These are phyloP conservation scores for Zeuzera pyrina DNA, from an alignment of 2,888 invertebrate genomes.

Conservation along the genomic window DNA sequence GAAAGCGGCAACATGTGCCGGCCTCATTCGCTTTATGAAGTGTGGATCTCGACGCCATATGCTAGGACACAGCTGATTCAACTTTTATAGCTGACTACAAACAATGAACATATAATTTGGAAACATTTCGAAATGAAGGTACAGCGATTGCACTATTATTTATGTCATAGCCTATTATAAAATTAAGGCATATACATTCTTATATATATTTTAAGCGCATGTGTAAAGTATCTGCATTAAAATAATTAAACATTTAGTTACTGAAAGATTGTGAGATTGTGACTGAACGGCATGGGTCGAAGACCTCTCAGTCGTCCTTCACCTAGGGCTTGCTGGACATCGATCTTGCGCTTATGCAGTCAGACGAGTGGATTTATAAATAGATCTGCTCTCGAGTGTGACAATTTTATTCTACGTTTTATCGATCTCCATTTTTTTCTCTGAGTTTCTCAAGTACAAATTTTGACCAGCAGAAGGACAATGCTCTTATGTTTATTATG, in stretches of 20 bases:
- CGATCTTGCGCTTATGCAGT: constrained; percentile 51
- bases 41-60: constrained; percentile 64
- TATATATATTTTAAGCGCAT: too few relatives aligned
- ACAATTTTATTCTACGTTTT: constrained; percentile 20
- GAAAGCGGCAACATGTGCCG: constrained; percentile 68
- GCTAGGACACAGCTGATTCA: constrained; percentile 50
- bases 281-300: constrained; percentile 46
- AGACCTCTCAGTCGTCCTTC: constrained; percentile 60
- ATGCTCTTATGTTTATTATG: constrained; percentile 47
- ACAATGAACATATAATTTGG: neutral
- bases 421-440: neutral
- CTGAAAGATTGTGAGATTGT: too few relatives aligned
- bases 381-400: constrained; percentile 32
- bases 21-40: constrained; percentile 63
- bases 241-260: too few relatives aligned
- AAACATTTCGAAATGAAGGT: neutral
- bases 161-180: too few relatives aligned
- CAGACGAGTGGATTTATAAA: constrained; percentile 62
- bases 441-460: too few relatives aligned
- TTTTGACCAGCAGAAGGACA: too few relatives aligned
- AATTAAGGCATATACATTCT: too few relatives aligned
- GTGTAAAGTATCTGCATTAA: too few relatives aligned
- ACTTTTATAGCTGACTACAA: constrained; percentile 24
- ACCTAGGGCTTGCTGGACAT: constrained; percentile 57
- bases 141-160: constrained; percentile 1